These are phyloP conservation scores for Adineta ricciae DNA, from an alignment of 2,888 invertebrate genomes.

Conservation along the genomic window DNA sequence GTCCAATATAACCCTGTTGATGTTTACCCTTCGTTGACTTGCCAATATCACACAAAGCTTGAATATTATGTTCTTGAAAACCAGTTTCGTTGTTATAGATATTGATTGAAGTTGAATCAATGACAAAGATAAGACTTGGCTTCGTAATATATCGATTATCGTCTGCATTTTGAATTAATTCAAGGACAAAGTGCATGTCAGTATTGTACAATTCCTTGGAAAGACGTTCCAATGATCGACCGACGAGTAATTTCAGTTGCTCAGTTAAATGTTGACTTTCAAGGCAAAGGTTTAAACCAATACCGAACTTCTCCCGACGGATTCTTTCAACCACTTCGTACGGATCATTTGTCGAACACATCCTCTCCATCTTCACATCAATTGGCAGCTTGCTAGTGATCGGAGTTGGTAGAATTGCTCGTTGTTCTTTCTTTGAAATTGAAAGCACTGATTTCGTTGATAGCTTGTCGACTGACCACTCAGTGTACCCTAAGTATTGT, in stretches of 20 bases:
- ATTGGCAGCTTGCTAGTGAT: too few species aligned
- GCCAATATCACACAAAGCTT: conserved; percentile 50
- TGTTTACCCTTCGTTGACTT: conserved; percentile 48
- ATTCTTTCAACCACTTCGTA: neutral
- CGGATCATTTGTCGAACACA: neutral
- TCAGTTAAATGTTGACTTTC: conserved; percentile 44
- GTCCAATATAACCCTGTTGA: conserved; percentile 48
- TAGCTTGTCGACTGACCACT: neutral
- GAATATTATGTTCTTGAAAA: conserved; percentile 43
- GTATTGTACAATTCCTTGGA: conserved; percentile 43
- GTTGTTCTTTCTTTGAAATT: neutral
- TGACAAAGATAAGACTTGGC: conserved; percentile 42
- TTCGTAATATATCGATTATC: conserved; percentile 46
- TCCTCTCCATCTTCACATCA: neutral
- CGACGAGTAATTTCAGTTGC: conserved; percentile 36
- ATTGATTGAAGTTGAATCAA: conserved; percentile 39
- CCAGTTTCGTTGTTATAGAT: conserved; percentile 48
- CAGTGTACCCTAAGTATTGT: neutral
- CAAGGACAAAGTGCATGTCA: conserved; percentile 49
- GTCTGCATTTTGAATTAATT: conserved; percentile 50
- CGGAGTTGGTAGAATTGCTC: neutral
- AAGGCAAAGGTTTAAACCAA: conserved; percentile 43
- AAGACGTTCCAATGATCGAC: conserved; percentile 44
- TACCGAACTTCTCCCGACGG: conserved; percentile 40
- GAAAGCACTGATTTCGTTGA: neutral